Percentiles rank a stretch among this genome's conserved stretches.
phyloP scores from a whole-genome alignment of 2,797 vertebrate genomes.

The Cossypha heuglini region DNA sequence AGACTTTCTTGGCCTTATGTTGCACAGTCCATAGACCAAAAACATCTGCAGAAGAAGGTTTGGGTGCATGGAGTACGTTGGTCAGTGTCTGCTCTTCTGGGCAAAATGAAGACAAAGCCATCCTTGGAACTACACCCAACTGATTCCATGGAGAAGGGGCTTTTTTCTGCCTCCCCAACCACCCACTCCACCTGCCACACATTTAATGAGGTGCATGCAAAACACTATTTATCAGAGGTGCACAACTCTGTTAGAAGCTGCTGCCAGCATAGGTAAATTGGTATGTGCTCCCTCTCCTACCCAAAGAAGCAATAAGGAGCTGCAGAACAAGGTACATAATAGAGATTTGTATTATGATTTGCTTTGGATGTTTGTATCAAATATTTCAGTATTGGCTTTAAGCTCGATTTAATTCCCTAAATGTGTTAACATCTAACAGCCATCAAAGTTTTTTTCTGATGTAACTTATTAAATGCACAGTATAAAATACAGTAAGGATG shows the following conservation, averaged over 20 bases:
- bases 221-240: background rate
- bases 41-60: rapidly evolving
- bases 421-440: background rate
- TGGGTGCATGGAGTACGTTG: rapidly evolving
- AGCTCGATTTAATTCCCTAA: slow-evolving; percentile 8
- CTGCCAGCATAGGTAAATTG: background rate
- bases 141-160: background rate
- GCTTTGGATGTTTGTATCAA: background rate
- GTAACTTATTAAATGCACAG: background rate
- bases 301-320: background rate
- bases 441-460: background rate
- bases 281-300: rapidly evolving
- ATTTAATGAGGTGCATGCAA: background rate
- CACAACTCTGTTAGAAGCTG: background rate
- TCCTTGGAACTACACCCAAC: background rate
- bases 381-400: background rate
- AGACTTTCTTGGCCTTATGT: background rate
- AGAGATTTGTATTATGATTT: background rate
- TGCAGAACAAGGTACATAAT: background rate
- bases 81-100: background rate
- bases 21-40: background rate
- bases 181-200: background rate
- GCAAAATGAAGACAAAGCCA: background rate
- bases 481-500: slow-evolving; percentile 1
- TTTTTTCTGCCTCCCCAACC: background rate